Conservation (phyloP, 1,140 invertebrate genomes). For the Tetramorium alpestre region DNA sequence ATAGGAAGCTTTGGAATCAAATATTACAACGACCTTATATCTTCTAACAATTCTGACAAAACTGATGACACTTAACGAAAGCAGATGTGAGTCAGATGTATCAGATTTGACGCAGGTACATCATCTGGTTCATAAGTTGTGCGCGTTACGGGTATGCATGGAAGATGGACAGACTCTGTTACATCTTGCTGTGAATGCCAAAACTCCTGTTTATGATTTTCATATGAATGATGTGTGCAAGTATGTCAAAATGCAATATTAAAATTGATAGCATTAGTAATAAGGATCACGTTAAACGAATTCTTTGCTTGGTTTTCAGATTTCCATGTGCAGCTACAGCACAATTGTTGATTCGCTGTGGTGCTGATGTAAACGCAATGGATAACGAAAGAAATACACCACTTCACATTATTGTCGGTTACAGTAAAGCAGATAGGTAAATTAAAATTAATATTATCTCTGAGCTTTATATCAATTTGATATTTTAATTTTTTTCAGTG, state of each 20-base stretch:
- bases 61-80: slow-evolving; percentile 87
- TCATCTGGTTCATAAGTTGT: slow-evolving; percentile 89
- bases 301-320: slow-evolving; percentile 83
- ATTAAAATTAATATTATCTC: slow-evolving; percentile 8
- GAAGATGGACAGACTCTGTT: slow-evolving; percentile 92
- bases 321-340: slow-evolving; percentile 94
- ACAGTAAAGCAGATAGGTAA: slow-evolving; percentile 88
- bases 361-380: slow-evolving; percentile 93
- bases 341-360: slow-evolving; percentile 93
- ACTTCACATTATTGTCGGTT: slow-evolving; percentile 93
- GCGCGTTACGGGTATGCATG: slow-evolving; percentile 87
- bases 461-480: neutral
- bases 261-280: slow-evolving; percentile 6
- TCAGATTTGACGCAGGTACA: slow-evolving; percentile 88
- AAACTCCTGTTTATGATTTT: slow-evolving; percentile 96
- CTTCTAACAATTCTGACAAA: slow-evolving; percentile 93
- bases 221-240: slow-evolving; percentile 96
- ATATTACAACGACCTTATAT: slow-evolving; percentile 94
- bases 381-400: slow-evolving; percentile 94
- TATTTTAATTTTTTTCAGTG: slow-evolving; percentile 81
- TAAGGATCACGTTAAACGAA: neutral
- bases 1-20: slow-evolving; percentile 94
- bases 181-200: slow-evolving; percentile 93
- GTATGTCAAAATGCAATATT: slow-evolving; percentile 84
- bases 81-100: slow-evolving; percentile 81